phyloP scores from a whole-genome alignment of 2,888 invertebrate genomes.

The Tricholauxania praeusta region DNA sequence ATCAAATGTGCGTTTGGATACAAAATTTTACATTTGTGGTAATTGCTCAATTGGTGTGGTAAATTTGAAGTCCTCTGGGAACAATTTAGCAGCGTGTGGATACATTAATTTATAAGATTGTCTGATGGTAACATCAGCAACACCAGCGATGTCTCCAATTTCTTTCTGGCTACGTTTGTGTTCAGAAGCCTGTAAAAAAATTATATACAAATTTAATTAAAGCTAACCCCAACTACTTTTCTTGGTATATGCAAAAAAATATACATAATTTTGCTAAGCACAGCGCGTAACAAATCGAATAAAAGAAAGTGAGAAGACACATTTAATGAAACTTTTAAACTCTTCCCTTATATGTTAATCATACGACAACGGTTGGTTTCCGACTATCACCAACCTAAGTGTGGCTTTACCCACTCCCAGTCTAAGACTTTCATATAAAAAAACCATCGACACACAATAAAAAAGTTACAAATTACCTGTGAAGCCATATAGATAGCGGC shows the following conservation, averaged over 20 bases:
- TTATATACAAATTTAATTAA: background rate
- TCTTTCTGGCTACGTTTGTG: conserved; percentile 97
- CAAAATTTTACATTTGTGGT: conserved; percentile 78
- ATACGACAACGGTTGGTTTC: too few species aligned
- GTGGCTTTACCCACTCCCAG: too few species aligned
- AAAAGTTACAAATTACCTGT: conserved; percentile 72
- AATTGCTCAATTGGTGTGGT: conserved; percentile 93
- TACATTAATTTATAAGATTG: conserved; percentile 98
- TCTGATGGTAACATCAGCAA: conserved; percentile 97
- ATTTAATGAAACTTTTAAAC: too few species aligned
- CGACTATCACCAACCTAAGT: too few species aligned
- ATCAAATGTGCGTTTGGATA: background rate
- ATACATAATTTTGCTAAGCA: too few species aligned
- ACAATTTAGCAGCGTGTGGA: conserved; percentile 90
- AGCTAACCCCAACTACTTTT: background rate
- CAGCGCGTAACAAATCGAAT: too few species aligned
- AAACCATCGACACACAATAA: background rate
- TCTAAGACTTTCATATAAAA: background rate
- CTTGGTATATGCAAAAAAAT: background rate
- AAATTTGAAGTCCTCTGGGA: conserved; percentile 97
- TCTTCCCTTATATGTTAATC: too few species aligned
- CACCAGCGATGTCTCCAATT: conserved; percentile 98
- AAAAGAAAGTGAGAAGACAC: too few species aligned
- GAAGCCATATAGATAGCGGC: conserved; percentile 99
- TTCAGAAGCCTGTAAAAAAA: conserved; percentile 79